Evolutionary conservation across 2,113 vertebrate species (phyloP), one percentile per base, ranked within the genome.

Genomic region (Bufo gargarizans): DNA sequence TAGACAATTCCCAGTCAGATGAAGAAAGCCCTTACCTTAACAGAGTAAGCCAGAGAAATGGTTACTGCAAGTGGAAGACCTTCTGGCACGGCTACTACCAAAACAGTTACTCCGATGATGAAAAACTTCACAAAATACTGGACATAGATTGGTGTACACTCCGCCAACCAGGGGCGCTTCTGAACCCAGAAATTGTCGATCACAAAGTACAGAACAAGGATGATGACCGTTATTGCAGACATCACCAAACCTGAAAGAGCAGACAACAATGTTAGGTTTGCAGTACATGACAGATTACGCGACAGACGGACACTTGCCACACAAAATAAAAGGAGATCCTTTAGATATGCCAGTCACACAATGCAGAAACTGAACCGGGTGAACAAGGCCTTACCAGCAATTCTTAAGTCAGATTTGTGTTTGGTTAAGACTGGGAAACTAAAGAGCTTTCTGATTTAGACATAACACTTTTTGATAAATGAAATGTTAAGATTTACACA

Each of bases 61-160:
- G 98, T 99, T 61, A 99, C 98, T 61, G 98, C 98, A 74, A 99
- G 96, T 2, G 98, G 98, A 91, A 99, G 97, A 90, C 98, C 98
- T 93, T 99, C 98, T 11, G 98, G 98, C 69, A 99, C 98, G 0
- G 98, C 98, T 77, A 99, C 98, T 91, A 99, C 98, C 91, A 99
- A 92, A 78, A 99, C 98, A 0, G 98, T 99, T 85, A 99, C 98
- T 86, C 98, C 98, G 87, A 99, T 99, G 93, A 99, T 99, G 94
- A 99, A 99, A 95, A 99, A 99, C 92, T 99, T 99, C 82, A 99
- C 98, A 91, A 99, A 99, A 93, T 98, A 99, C 90, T 99, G 98
- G 91, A 99, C 96, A 93, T 99, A 99, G 93, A 99, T 95, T 3
- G 98, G 98, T 0, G 97, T 98, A 93, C 98, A 99, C 84, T 96